Percentiles rank a stretch among this genome's conserved stretches.
These are phyloP conservation scores for Agrotis ipsilon DNA, from an alignment of 2,888 invertebrate genomes.

Conservation along the genomic window DNA sequence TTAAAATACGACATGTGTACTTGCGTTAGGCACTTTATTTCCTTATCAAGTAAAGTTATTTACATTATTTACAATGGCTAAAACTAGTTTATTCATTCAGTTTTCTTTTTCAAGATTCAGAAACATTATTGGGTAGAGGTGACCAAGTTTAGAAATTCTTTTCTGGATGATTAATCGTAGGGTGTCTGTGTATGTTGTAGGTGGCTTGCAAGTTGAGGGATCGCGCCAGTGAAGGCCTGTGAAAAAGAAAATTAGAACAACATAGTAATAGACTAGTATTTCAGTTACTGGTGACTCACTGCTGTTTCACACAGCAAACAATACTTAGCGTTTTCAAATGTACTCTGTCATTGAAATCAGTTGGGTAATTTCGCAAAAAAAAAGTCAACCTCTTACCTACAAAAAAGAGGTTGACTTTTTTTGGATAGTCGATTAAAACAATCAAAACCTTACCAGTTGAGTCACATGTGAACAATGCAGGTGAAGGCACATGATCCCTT, in stretches of 20 bases:
- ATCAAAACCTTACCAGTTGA: slow-evolving; percentile 84
- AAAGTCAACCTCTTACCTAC: too few species aligned
- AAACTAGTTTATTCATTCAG: slow-evolving; percentile 50
- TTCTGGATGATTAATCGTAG: slow-evolving; percentile 95
- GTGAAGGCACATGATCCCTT: slow-evolving; percentile 96
- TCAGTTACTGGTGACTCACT: too few species aligned
- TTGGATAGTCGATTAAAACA: background rate
- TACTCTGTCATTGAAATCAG: too few species aligned
- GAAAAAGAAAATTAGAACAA: slow-evolving; percentile 8
- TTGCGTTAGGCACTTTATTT: slow-evolving; percentile 72
- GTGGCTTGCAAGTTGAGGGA: slow-evolving; percentile 93
- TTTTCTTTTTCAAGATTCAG: slow-evolving; percentile 82
- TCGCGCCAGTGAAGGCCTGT: slow-evolving; percentile 94
- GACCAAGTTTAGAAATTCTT: slow-evolving; percentile 94
- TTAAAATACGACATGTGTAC: slow-evolving; percentile 26
- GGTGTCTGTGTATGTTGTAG: slow-evolving; percentile 95
- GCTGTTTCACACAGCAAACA: too few species aligned
- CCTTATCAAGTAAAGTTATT: slow-evolving; percentile 45
- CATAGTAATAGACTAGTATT: too few species aligned
- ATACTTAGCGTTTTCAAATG: too few species aligned
- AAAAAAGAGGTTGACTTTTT: too few species aligned
- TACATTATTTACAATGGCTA: slow-evolving; percentile 71
- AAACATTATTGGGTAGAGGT: slow-evolving; percentile 95
- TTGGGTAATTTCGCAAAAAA: too few species aligned
- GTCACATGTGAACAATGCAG: slow-evolving; percentile 94